phyloP scores from a whole-genome alignment of 2,113 vertebrate genomes.

The Plecturocebus donacophilus region DNA sequence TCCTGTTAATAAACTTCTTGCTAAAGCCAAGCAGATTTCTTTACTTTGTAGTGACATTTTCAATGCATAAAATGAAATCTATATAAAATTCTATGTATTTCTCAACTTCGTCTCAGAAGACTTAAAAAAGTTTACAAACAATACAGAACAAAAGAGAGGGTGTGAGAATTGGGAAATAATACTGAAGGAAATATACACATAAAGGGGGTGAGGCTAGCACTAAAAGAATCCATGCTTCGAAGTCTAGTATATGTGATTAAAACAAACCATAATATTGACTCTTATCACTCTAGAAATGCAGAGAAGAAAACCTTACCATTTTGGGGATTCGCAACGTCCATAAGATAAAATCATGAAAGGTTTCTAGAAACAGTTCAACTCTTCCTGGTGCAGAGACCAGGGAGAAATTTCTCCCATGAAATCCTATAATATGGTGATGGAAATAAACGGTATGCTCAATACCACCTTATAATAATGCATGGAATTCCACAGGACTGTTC shows the following conservation, averaged over 20 bases:
- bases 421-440: not conserved
- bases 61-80: not conserved
- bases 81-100: slow-evolving; percentile 14
- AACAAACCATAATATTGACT: not conserved
- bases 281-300: not conserved
- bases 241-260: not conserved
- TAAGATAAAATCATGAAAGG: slow-evolving; percentile 7
- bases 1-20: slow-evolving; percentile 36
- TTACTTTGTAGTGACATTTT: not conserved
- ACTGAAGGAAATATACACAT: not conserved
- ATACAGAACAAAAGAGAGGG: not conserved
- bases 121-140: not conserved
- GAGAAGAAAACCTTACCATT: not conserved
- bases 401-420: not conserved
- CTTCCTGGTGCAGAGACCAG: not conserved
- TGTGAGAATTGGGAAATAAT: not conserved
- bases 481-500: not conserved
- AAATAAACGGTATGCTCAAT: not conserved
- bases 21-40: not conserved
- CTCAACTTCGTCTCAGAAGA: slow-evolving; percentile 3
- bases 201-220: not conserved
- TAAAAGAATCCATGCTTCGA: not conserved
- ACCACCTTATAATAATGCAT: not conserved
- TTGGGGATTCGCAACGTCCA: not conserved
- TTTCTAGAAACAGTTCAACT: not conserved